These are phyloP conservation scores for Tiliacea citrago DNA, from an alignment of 2,888 invertebrate genomes.

Conservation along the genomic window DNA sequence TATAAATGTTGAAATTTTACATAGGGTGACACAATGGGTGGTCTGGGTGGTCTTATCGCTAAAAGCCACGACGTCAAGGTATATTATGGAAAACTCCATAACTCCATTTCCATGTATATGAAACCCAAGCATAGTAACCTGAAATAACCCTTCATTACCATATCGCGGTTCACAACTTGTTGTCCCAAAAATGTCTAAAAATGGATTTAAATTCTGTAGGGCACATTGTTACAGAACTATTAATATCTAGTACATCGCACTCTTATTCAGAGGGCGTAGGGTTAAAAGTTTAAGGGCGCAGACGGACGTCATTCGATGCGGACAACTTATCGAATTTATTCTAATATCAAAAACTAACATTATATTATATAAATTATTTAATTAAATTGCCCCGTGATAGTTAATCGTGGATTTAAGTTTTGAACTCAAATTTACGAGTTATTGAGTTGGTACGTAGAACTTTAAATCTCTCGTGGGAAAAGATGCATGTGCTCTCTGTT, in stretches of 20 bases:
- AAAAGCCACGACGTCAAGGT: not conserved
- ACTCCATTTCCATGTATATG: constrained; percentile 5
- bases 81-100: not conserved
- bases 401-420: constrained; percentile 7
- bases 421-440: constrained; percentile 5
- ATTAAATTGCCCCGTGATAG: not conserved
- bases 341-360: constrained; percentile 24
- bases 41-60: too few species aligned
- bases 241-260: constrained; percentile 52
- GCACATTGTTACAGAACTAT: constrained; percentile 36
- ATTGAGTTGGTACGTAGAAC: not conserved
- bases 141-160: not conserved
- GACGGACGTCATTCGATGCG: constrained; percentile 71
- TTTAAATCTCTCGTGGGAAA: not conserved
- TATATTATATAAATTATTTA: constrained; percentile 21
- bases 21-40: too few species aligned
- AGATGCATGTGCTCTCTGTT: not conserved
- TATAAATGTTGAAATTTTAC: too few species aligned
- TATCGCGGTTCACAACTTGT: not conserved
- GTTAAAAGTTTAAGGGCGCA: constrained; percentile 76
- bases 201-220: constrained; percentile 42
- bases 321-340: constrained; percentile 61
- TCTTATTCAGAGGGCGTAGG: constrained; percentile 62
- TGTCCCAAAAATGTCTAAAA: constrained; percentile 12
- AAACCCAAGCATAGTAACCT: not conserved